These are phyloP conservation scores for Burhinus oedicnemus DNA, from an alignment of 2,113 vertebrate genomes.

Conservation along the genomic window DNA sequence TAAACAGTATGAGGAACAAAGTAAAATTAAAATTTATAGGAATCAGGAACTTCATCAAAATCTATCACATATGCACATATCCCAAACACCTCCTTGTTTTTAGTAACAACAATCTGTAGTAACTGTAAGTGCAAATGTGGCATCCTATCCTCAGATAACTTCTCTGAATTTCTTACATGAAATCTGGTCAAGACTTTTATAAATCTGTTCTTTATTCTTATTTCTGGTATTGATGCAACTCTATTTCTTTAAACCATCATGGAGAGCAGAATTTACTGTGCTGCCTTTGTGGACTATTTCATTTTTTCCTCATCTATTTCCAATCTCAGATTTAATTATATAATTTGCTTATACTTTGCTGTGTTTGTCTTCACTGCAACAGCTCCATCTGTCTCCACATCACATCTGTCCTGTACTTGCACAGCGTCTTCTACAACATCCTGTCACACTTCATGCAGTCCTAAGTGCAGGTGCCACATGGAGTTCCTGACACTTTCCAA, in stretches of 20 bases:
- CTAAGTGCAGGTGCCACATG: accelerated
- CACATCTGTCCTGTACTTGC: neutral
- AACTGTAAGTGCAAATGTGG: neutral
- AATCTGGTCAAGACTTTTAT: neutral
- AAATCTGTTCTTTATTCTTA: neutral
- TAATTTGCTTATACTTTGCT: neutral
- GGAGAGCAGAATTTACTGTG: neutral
- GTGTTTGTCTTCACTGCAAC: neutral
- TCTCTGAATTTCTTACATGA: neutral
- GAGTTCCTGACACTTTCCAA: neutral
- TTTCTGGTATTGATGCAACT: neutral
- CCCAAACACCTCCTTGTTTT: neutral
- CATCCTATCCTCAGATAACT: neutral
- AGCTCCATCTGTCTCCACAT: neutral
- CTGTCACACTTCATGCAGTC: neutral
- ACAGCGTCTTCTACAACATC: neutral
- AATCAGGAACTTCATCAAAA: neutral
- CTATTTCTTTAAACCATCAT: neutral
- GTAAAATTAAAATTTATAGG: neutral
- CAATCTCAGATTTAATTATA: neutral
- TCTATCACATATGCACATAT: neutral
- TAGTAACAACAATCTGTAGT: neutral
- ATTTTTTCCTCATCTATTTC: neutral
- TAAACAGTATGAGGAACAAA: neutral
- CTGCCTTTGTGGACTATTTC: neutral